Conservation (phyloP, 2,888 invertebrate genomes). For the Lasioglossum vierecki region DNA sequence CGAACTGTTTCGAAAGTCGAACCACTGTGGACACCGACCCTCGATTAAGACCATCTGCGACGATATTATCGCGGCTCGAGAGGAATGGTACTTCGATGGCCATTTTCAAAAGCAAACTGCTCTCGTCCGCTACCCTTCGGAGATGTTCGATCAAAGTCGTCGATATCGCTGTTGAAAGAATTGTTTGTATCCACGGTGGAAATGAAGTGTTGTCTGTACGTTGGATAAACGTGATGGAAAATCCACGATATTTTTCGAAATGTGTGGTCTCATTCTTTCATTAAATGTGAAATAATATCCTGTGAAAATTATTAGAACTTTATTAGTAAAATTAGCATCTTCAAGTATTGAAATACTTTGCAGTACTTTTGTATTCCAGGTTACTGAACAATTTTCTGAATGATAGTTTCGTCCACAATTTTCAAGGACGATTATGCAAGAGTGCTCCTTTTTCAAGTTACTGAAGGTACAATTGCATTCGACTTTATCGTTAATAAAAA, state of each 20-base stretch:
- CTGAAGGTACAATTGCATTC: no score
- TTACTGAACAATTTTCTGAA: no score
- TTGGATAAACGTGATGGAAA: neutral
- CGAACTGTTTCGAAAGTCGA: neutral
- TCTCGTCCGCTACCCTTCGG: neutral
- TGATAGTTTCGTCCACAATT: no score
- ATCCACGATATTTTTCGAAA: neutral
- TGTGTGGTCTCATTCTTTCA: neutral
- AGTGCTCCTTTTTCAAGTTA: no score
- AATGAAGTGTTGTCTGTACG: neutral
- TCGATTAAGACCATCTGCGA: neutral
- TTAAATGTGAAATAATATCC: neutral
- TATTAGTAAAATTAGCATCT: neutral
- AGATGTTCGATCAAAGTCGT: neutral
- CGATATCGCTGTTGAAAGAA: neutral
- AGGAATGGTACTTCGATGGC: neutral
- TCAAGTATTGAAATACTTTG: neutral
- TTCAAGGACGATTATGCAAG: no score
- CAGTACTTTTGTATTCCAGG: neutral
- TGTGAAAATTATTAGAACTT: neutral
- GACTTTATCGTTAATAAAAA: no score
- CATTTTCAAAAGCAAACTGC: neutral
- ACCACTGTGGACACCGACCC: neutral
- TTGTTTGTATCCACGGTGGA: neutral
- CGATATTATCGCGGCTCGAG: neutral